phyloP scores from a whole-genome alignment of 1,140 invertebrate genomes.

The Anastrepha ludens region DNA sequence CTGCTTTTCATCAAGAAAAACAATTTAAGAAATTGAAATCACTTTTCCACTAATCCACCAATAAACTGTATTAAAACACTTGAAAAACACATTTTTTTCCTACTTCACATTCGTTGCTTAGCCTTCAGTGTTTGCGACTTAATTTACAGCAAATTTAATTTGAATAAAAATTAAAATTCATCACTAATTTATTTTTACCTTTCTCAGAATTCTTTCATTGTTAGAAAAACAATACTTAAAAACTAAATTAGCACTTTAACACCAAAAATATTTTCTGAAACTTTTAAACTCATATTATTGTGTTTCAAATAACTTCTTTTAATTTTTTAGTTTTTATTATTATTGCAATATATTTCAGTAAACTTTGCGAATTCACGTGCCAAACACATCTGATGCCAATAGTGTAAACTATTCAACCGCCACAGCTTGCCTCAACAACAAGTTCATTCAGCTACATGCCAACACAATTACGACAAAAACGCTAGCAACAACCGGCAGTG shows the following conservation, averaged over 20 bases:
- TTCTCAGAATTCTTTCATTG: background rate
- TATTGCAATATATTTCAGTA: background rate
- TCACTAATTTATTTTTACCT: background rate
- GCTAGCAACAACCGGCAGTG: background rate
- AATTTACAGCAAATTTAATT: background rate
- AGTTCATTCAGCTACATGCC: background rate
- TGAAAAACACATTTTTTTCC: background rate
- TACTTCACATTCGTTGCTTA: background rate
- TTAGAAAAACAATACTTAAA: background rate
- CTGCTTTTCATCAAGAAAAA: no score
- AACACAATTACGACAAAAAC: background rate
- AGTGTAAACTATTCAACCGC: background rate
- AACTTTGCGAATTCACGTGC: slow-evolving; percentile 57
- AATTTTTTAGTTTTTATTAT: background rate
- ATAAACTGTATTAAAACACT: no score
- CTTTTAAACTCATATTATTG: background rate
- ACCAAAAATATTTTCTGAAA: background rate
- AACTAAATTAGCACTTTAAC: no score
- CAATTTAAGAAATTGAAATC: no score
- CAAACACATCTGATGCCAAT: slow-evolving; percentile 56
- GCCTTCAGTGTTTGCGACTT: background rate
- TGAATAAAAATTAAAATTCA: background rate
- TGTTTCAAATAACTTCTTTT: no score
- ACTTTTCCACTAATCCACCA: no score
- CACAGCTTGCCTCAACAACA: slow-evolving; percentile 9